A percentile compares a stretch with the other conserved stretches of the same genome.
phyloP scores from a whole-genome alignment of 2,888 invertebrate species.

The Parnassius smintheus region DNA sequence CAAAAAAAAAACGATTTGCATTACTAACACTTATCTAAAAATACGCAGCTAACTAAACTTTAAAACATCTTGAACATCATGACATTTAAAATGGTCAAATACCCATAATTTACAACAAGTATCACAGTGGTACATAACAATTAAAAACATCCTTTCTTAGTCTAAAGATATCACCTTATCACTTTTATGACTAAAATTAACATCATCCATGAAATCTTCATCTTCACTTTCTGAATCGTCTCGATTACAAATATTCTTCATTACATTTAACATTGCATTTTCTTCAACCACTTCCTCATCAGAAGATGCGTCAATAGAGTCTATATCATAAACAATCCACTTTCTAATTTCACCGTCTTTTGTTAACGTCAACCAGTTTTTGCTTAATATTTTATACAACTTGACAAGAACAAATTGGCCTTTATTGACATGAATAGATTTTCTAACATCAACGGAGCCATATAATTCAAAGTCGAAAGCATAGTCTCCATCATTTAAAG shows the following conservation, averaged over 20 bases:
- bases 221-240: slow-evolving; percentile 48
- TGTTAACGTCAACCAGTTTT: slow-evolving; percentile 58
- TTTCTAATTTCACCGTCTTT: slow-evolving; percentile 46
- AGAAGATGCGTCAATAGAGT: slow-evolving; percentile 56
- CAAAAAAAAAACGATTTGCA: too few relatives aligned
- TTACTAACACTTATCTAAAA: too few relatives aligned
- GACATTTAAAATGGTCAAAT: too few relatives aligned
- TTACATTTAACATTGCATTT: slow-evolving; percentile 32
- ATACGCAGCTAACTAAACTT: too few relatives aligned
- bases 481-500: slow-evolving; percentile 48
- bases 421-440: slow-evolving; percentile 52
- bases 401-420: slow-evolving; percentile 62
- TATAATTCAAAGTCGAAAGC: slow-evolving; percentile 64
- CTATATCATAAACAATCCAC: slow-evolving; percentile 66
- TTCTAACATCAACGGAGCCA: slow-evolving; percentile 50
- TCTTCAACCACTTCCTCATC: slow-evolving; percentile 50
- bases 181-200: slow-evolving; percentile 28
- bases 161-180: neutral
- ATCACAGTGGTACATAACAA: neutral
- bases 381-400: slow-evolving; percentile 50
- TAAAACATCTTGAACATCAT: too few relatives aligned
- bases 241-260: slow-evolving; percentile 39
- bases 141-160: neutral
- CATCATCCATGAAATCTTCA: slow-evolving; percentile 48
- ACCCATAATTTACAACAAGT: neutral